Base-by-base conservation (phyloP, 2,113 vertebrate genomes). In the Gorsachius goisagi region DNA sequence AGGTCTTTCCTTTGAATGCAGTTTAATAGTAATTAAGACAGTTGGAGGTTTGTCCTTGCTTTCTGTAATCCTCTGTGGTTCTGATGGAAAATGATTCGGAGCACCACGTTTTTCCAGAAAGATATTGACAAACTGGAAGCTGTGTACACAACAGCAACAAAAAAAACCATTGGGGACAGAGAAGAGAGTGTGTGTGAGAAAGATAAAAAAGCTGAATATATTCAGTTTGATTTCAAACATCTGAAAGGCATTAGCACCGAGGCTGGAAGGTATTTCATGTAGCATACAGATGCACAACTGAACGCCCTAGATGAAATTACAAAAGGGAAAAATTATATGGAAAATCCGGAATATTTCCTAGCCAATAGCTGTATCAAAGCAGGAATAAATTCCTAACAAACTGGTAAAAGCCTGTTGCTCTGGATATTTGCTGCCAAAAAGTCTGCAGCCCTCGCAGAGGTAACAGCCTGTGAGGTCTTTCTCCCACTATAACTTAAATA, bases 11-110 rank as follows among this genome's bases (percentile, higher is more conserved):
- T 82, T 27, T 64, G 41, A 81, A 82, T 75, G 19, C 30, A 88
- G 14, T 55, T 91, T 75, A 68, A 79, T 10, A 78, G 39, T 24
- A 75, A 85, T 91, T 85, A 78, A 78, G 81, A 78, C 12, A 22
- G 35, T 24, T 62, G 52, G 74, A 60, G 56, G 56, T 93, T 95
- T 95, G 50, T 68, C 85, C 78, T 91, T 91, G 81, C 74, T 91
- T 94, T 89, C 85, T 89, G 52, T 82, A 78, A 63, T 85, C 52
- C 39, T 78, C 49, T 68, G 33, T 85, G 47, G 20, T 63, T 95
- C 44, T 79, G 66, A 85, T 79, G 26, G 52, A 85, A 93, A 82
- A 88, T 71, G 4, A 58, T 75, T 79, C 58, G 30, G 13, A 7
- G 26, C 26, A 88, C 21, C n/a, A 30, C 4, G 1, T 35, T 56